Evolutionary conservation across 2,113 vertebrate genomes (phyloP).

Genomic region (Panthera uncia): DNA sequence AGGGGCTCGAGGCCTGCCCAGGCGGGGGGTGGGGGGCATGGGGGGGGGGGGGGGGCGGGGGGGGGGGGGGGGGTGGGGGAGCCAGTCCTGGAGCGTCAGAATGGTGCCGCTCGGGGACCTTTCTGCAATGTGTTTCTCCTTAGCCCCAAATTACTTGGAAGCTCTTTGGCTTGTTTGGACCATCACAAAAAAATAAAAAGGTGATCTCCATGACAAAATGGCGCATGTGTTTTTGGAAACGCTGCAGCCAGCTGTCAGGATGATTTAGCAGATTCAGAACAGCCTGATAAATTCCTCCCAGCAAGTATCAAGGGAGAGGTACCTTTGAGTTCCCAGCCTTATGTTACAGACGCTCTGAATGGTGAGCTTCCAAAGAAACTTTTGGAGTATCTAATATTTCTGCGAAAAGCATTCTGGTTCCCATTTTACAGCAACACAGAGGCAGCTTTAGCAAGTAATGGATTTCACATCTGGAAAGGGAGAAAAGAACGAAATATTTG

Average conservation of each 20-base stretch:
- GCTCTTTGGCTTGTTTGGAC: constrained; percentile 59
- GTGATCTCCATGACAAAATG: constrained; percentile 66
- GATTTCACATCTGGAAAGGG: constrained; percentile 76
- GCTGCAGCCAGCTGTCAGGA: constrained; percentile 36
- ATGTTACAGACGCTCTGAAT: constrained; percentile 66
- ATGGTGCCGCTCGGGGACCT: background rate
- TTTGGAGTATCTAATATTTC: constrained; percentile 78
- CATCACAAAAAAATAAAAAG: constrained; percentile 36
- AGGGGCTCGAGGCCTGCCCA: background rate
- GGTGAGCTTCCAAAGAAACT: constrained; percentile 73
- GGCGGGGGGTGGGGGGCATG: background rate
- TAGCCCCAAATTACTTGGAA: constrained; percentile 58
- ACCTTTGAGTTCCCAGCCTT: constrained; percentile 66
- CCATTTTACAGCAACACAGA: constrained; percentile 75
- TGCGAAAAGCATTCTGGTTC: constrained; percentile 72
- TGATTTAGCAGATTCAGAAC: constrained; percentile 72
- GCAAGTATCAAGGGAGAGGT: constrained; percentile 68
- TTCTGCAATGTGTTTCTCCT: constrained; percentile 70
- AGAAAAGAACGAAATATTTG: constrained; percentile 75
- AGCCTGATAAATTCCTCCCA: constrained; percentile 66
- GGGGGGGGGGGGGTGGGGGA: background rate
- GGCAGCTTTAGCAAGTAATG: constrained; percentile 78
- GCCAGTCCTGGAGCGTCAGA: background rate
- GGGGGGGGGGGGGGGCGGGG: too few relatives aligned
- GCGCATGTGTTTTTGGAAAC: constrained; percentile 58